Percentiles rank a stretch among this genome's conserved stretches.
phyloP scores from a whole-genome alignment of 2,888 invertebrate genomes.

The Campaea margaritaria region DNA sequence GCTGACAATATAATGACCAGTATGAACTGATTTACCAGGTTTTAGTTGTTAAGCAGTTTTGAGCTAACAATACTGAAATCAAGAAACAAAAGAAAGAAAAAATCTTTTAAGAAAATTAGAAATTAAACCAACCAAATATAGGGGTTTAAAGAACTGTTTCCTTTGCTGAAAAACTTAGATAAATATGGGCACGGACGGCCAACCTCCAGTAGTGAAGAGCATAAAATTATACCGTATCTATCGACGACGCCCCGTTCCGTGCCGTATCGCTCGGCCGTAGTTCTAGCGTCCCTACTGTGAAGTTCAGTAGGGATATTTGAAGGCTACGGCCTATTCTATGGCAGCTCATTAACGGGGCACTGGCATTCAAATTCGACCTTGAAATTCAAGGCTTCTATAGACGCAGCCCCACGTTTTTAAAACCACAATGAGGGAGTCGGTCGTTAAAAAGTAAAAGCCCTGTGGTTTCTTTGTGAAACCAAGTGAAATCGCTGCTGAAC shows the following conservation, averaged over 20 bases:
- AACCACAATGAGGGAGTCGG: constrained; percentile 8
- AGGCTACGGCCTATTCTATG: constrained; percentile 9
- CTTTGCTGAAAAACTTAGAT: no score
- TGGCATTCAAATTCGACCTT: constrained; percentile 25
- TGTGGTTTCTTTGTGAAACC: constrained; percentile 11
- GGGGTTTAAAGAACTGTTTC: no score
- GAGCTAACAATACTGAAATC: no score
- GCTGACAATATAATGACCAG: neutral
- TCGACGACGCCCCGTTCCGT: no score
- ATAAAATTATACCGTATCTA: no score
- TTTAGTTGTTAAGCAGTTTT: no score
- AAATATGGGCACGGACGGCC: no score
- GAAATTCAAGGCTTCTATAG: constrained; percentile 20
- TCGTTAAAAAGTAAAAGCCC: constrained; percentile 19
- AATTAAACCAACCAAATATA: no score
- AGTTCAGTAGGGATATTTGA: neutral
- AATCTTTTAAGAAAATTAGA: no score
- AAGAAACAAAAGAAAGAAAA: no score
- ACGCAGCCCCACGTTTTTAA: constrained; percentile 1
- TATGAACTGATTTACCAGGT: neutral
- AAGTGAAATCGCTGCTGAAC: neutral
- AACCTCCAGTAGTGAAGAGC: no score
- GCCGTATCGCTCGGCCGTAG: no score
- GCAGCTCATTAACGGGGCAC: constrained; percentile 23
- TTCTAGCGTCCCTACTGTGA: neutral